Evolutionary conservation across 2,888 invertebrate species (phyloP), one percentile per base, ranked within the genome.

Genomic region (Tipula lateralis): DNA sequence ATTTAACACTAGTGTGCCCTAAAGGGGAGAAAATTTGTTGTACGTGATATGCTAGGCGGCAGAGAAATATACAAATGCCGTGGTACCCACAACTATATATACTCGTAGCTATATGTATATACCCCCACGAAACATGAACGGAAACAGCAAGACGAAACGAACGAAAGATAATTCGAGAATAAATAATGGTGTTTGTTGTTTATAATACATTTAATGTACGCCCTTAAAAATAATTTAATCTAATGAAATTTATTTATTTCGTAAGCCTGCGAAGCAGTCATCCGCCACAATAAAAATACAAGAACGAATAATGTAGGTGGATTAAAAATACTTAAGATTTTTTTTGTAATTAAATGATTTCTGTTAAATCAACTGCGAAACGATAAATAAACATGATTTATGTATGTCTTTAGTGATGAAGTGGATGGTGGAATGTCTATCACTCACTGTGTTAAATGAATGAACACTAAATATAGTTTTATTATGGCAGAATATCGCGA

Each of bases 181-280:
- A 82, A 82, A 82, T 82, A n/a, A 30, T 82, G 30, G 32, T 82
- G 82, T 24, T 80, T 80, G 24, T 82, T 82, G 82, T 82, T 82
- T 82, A 82, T 82, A 82, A 82, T 16, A 82, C 32, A 30, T 82
- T 29, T 30, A 82, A 82, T 82, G 4, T 30, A 29, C 82, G n/a
- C 82, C 82, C 66, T 66, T 66, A 66, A 24, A 66, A 66, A 50
- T 50, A 66, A 24, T 66, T 19, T 66, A 66, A 66, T 66, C 66
- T 66, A n/a, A 66, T 66, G 12, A 66, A 66, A 66, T 66, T 24
- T 24, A 66, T 66, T 66, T 66, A 66, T 24, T 66, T 66, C 66
- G 66, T 66, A 66, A 66, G 19, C 66, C 66, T 19, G 24, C 66
- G 66, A 66, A 66, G 24, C 66, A 66, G 19, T 24, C 66, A 24